phyloP scores from a whole-genome alignment of 2,888 invertebrate species.

The Folsomia candida region DNA sequence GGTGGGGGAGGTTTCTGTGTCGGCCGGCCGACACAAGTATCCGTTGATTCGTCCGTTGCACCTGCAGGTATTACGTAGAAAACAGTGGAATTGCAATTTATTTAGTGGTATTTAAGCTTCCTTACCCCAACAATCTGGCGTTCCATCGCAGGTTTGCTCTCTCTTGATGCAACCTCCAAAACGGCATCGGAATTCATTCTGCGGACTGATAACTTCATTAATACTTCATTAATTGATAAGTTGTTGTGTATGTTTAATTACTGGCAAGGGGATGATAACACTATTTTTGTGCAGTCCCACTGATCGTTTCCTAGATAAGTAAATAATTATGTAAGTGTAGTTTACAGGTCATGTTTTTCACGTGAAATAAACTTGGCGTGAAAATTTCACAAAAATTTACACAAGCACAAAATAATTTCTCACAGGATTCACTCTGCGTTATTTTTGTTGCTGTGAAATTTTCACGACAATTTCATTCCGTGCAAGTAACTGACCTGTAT shows the following conservation, averaged over 20 bases:
- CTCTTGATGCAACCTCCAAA: conserved; percentile 45
- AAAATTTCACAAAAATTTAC: no score
- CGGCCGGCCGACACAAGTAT: conserved; percentile 32
- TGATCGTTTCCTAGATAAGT: no score
- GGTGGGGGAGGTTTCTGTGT: neutral
- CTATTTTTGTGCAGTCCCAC: neutral
- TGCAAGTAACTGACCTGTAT: no score
- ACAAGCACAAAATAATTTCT: no score
- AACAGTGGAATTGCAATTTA: no score
- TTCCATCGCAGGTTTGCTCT: conserved; percentile 37
- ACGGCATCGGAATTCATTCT: conserved; percentile 39
- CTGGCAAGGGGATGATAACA: neutral
- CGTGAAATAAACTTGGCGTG: no score
- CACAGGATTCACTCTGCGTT: no score
- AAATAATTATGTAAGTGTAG: no score
- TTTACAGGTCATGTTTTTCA: no score
- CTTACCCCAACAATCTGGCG: conserved; percentile 43
- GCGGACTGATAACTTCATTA: conserved; percentile 20
- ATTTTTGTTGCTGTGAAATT: no score
- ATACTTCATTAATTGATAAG: no score
- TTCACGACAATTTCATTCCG: no score
- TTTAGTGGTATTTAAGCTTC: neutral
- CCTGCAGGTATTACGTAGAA: conserved; percentile 31
- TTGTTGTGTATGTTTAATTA: neutral
- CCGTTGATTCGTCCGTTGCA: conserved; percentile 45